Evolutionary conservation across 2,797 vertebrate genomes (phyloP).

Genomic region (Australoheros facetus): DNA sequence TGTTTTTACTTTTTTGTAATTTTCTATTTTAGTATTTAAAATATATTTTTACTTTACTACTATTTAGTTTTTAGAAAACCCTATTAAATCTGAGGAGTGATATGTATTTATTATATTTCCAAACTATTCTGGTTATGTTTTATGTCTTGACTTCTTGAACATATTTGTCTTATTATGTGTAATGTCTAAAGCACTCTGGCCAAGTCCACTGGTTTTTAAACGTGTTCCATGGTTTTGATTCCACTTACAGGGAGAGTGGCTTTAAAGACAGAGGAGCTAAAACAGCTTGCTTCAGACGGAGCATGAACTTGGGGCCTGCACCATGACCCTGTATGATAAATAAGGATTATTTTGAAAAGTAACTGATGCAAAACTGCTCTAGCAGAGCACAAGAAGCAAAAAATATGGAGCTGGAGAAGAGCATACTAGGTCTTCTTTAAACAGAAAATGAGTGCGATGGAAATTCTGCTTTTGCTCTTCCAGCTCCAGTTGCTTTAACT

Average conservation of each 20-base stretch:
- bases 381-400: background rate
- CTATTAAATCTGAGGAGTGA: no score
- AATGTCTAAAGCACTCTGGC: background rate
- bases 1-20: no score
- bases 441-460: background rate
- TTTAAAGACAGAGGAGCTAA: background rate
- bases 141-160: background rate
- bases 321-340: background rate
- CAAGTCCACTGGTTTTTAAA: background rate
- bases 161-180: background rate
- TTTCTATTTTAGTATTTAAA: no score
- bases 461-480: background rate
- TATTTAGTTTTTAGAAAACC: no score
- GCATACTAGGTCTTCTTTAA: background rate
- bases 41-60: no score
- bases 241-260: fast-evolving
- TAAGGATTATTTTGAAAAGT: background rate
- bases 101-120: no score
- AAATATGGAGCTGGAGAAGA: background rate
- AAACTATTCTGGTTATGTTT: background rate
- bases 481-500: background rate
- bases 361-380: background rate
- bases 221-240: background rate
- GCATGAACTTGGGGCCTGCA: background rate
- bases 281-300: background rate